Percentiles rank a stretch among this genome's conserved stretches.
These are phyloP conservation scores for Hepsetus odoe DNA, from an alignment of 2,113 vertebrate species.

Conservation along the genomic window DNA sequence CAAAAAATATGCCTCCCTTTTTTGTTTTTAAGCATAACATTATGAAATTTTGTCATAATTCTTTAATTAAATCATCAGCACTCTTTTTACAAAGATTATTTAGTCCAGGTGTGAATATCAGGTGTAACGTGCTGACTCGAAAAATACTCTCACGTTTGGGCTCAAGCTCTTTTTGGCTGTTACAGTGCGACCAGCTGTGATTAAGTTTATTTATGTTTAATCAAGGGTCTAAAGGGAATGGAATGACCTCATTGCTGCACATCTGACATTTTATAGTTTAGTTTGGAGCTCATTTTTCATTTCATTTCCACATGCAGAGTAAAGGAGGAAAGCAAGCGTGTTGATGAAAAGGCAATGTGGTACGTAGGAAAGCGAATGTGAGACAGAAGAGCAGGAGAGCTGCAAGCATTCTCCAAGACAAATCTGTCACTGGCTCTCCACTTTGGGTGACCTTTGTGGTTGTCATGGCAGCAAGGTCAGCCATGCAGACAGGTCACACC, in stretches of 20 bases:
- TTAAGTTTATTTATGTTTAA: constrained; percentile 54
- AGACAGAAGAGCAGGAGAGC: constrained; percentile 13
- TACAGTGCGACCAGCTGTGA: constrained; percentile 28
- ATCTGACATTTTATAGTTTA: constrained; percentile 10
- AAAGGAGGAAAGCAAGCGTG: constrained; percentile 15
- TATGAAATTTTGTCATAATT: not conserved
- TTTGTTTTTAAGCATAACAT: no score
- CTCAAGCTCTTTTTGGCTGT: not conserved
- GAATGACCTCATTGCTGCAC: constrained; percentile 43
- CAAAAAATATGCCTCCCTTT: no score
- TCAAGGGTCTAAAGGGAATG: constrained; percentile 33
- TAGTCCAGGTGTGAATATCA: constrained; percentile 3
- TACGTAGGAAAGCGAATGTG: constrained; percentile 6
- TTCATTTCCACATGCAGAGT: constrained; percentile 8
- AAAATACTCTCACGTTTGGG: not conserved
- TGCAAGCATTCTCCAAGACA: constrained; percentile 26
- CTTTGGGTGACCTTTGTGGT: constrained; percentile 52
- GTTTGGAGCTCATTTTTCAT: constrained; percentile 22
- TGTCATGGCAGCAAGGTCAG: constrained; percentile 74
- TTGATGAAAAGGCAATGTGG: not conserved
- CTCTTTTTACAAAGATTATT: not conserved
- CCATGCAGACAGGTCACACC: constrained; percentile 82
- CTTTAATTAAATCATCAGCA: not conserved
- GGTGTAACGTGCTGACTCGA: not conserved
- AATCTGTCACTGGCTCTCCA: constrained; percentile 36